Evolutionary conservation across 2,797 vertebrate genomes (phyloP).

Genomic region (Eupleurogrammus muticus): DNA sequence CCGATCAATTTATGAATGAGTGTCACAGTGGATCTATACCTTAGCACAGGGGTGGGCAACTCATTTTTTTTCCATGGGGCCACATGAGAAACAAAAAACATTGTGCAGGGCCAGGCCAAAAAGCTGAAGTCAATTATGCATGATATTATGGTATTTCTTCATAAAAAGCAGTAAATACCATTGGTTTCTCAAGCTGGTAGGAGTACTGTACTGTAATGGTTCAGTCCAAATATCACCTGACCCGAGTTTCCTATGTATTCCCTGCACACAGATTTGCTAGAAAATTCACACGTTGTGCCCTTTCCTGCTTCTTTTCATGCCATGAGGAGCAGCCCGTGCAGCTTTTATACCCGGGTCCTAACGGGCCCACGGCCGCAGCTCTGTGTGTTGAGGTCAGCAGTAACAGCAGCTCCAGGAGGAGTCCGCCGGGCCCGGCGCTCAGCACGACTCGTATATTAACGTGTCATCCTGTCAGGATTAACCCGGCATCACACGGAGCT

Average conservation of each 20-base stretch:
- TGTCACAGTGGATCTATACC: too few species aligned
- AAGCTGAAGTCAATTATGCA: conserved; percentile 1
- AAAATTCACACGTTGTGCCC: too few species aligned
- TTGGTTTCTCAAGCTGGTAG: background rate
- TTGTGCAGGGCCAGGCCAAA: conserved; percentile 27
- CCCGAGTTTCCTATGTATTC: too few species aligned
- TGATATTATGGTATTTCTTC: background rate
- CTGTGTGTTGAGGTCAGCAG: conserved; percentile 5
- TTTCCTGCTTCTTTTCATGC: too few species aligned
- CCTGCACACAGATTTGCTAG: too few species aligned
- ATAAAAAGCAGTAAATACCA: background rate
- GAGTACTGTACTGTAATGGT: too few species aligned
- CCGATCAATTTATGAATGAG: too few species aligned
- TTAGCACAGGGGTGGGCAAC: conserved; percentile 17
- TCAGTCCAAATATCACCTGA: too few species aligned
- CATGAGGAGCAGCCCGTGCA: too few species aligned
- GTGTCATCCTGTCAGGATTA: conserved; percentile 7
- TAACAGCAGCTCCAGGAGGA: conserved; percentile 3
- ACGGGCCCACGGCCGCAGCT: background rate
- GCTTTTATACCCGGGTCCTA: background rate
- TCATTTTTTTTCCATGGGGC: conserved; percentile 23
- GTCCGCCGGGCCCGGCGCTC: background rate
- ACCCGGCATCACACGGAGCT: conserved; percentile 7
- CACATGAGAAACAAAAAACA: conserved; percentile 26
- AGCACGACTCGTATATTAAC: background rate